A percentile compares a stretch with the other conserved stretches of the same genome.
These are phyloP conservation scores for Upupa epops DNA, from an alignment of 2,113 vertebrate genomes.

Conservation along the genomic window DNA sequence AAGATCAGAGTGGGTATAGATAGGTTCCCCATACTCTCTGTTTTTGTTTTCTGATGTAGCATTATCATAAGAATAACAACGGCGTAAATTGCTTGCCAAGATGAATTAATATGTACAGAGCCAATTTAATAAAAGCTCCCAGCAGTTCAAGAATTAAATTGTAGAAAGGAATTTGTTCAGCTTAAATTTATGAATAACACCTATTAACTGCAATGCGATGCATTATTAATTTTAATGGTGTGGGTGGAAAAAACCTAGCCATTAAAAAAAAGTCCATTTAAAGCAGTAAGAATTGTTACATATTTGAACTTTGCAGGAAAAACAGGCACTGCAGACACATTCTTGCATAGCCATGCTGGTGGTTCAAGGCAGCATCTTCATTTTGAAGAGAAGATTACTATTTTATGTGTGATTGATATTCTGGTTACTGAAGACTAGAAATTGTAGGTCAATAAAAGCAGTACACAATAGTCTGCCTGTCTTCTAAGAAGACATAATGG, in stretches of 20 bases:
- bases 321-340: background rate
- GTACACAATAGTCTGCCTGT: background rate
- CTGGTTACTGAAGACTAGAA: background rate
- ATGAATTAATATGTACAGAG: background rate
- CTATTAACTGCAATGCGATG: background rate
- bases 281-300: background rate
- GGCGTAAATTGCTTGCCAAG: background rate
- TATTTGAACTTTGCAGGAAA: background rate
- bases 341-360: background rate
- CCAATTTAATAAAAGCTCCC: background rate
- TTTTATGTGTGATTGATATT: background rate
- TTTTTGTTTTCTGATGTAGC: background rate
- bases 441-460: background rate
- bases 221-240: background rate
- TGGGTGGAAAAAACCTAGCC: background rate
- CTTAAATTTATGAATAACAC: background rate
- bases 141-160: background rate
- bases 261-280: background rate
- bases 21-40: background rate
- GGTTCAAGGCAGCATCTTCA: background rate
- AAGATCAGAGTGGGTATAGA: background rate
- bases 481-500: background rate
- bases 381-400: background rate
- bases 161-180: background rate
- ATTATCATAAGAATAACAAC: background rate